These are phyloP conservation scores for Dryococelus australis DNA, from an alignment of 2,888 invertebrate genomes.

Conservation along the genomic window DNA sequence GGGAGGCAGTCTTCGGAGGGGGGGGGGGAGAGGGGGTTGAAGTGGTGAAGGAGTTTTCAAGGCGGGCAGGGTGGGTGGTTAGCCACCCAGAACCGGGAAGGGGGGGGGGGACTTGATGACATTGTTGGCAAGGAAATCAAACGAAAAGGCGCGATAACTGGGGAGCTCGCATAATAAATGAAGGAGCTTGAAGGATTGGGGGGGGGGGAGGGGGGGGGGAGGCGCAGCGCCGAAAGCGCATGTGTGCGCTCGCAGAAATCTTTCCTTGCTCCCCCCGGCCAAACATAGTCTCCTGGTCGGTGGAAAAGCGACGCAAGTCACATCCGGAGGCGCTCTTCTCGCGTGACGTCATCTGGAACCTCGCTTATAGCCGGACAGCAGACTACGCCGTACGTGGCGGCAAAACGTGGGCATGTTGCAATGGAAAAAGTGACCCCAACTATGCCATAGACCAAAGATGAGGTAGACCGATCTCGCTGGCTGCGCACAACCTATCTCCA, in stretches of 20 bases:
- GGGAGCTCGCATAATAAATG: slow-evolving; percentile 39
- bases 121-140: slow-evolving; percentile 46
- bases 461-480: no score
- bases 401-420: no score
- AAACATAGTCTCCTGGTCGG: no score
- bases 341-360: not conserved
- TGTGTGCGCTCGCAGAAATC: not conserved
- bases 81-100: not conserved
- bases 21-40: slow-evolving; percentile 17
- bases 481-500: no score
- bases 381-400: no score
- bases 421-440: no score
- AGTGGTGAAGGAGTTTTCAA: no score
- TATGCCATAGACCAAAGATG: no score
- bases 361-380: not conserved
- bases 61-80: no score
- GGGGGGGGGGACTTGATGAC: slow-evolving; percentile 37
- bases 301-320: not conserved
- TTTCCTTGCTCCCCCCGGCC: not conserved
- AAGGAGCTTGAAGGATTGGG: no score
- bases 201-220: not conserved
- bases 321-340: not conserved
- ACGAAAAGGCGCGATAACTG: slow-evolving; percentile 42
- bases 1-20: not conserved
- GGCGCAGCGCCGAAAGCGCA: not conserved